Base-by-base conservation (phyloP, 1,140 invertebrate genomes). In the Steinernema khuongi region DNA sequence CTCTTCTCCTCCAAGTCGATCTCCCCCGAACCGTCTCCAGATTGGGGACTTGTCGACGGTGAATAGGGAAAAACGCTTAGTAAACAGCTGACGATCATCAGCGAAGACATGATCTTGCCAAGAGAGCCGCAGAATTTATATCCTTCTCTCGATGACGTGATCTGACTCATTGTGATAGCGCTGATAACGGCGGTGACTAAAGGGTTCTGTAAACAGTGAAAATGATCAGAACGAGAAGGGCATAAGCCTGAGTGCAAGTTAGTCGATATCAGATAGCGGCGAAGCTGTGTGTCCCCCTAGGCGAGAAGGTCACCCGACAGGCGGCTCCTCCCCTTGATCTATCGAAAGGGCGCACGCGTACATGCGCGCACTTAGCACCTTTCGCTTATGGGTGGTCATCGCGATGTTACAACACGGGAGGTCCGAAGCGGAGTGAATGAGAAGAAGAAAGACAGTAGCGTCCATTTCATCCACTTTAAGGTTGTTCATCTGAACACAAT, bases 201-300 rank as follows among this genome's bases (percentile, higher is more conserved):
- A 7, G 50, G 4, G 22, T 11, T 41, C 36, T 41, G n/a, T n/a
- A n/a, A n/a, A n/a, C n/a, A n/a, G n/a, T n/a, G n/a, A n/a, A n/a
- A n/a, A n/a, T n/a, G n/a, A n/a, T n/a, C n/a, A 41, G 7, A 41
- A 41, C 7, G n/a, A 41, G 36, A 41, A 41, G 36, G n/a, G 36
- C 7, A 41, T 7, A 41, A 41, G 36, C n/a, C n/a, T n/a, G n/a
- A n/a, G n/a, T n/a, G n/a, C n/a, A n/a, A n/a, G n/a, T n/a, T n/a
- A n/a, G n/a, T n/a, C n/a, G n/a, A 41, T 41, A n/a, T 60, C 26
- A 22, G 50, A 60, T 22, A 60, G 50, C 50, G 50, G 50, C 50
- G 50, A 22, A 41, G 36, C 7, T 11, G 36, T 41, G n/a, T 41
- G 36, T 41, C 36, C 36, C 7, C 36, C 7, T 41, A n/a, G 36